These are phyloP conservation scores for Tamandua tetradactyla DNA, from an alignment of 2,797 vertebrate species.

Conservation along the genomic window DNA sequence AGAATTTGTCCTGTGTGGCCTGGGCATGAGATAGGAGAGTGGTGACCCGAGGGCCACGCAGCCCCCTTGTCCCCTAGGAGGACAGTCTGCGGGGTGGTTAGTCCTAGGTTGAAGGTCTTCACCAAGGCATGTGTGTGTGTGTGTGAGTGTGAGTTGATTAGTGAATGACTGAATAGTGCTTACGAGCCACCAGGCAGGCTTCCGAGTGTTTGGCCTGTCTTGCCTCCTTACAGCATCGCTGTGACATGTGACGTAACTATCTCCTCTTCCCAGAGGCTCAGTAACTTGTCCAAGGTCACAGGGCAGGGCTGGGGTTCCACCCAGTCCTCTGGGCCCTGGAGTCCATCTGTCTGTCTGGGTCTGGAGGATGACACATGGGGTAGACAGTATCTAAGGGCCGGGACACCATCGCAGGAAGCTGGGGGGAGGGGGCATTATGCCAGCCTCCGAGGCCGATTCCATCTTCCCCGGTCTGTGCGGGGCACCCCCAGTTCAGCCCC, in stretches of 20 bases:
- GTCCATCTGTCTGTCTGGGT: accelerated
- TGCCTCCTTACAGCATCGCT: accelerated
- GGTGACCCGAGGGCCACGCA: accelerated
- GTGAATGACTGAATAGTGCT: accelerated
- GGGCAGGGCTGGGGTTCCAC: accelerated
- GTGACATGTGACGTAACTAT: accelerated
- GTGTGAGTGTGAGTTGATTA: too few species aligned
- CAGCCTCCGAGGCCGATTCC: not conserved
- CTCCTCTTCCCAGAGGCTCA: not conserved
- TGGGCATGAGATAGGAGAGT: accelerated
- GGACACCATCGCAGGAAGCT: not conserved
- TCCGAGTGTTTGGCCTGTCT: accelerated
- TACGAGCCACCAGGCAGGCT: accelerated
- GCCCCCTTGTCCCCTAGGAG: not conserved
- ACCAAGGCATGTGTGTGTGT: accelerated
- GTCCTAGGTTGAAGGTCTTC: accelerated
- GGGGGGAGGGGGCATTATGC: not conserved
- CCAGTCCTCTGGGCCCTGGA: accelerated
- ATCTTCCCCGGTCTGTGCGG: accelerated
- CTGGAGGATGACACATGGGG: not conserved
- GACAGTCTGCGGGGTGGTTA: accelerated
- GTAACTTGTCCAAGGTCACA: too few species aligned
- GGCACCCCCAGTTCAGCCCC: accelerated
- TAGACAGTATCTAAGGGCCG: not conserved
- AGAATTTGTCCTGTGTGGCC: accelerated